Evolutionary conservation across 2,797 vertebrate species (phyloP), one percentile per base, ranked within the genome.

Genomic region (Poeciliopsis presidionis): DNA sequence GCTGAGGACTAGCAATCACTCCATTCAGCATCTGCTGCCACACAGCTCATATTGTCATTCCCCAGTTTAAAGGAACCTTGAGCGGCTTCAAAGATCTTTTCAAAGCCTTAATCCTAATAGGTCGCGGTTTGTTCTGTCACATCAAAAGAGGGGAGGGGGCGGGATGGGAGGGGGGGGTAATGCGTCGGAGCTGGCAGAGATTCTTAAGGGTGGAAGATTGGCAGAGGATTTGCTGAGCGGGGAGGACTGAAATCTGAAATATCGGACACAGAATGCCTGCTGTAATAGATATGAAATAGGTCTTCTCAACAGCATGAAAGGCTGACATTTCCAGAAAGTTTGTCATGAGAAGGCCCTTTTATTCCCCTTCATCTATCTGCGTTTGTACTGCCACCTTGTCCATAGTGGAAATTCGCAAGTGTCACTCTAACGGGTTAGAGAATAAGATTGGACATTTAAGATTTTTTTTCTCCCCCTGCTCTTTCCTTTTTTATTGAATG

Each of bases 21-120:
- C 94, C 93, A 95, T 96, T 96, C 94, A 95, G 93, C 91, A 93
- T 93, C 94, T 94, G 94, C 94, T 93, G 95, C 94, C 94, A 94
- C 94, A 95, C 94, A 94, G 95, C 95, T 95, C 95, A 96, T 96
- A 96, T 96, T 96, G 96, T 96, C 95, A 96, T 95, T 92, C 94
- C 94, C 93, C 93, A 94, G 95, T 96, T 95, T 96, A 95, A 96
- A 96, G 94, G 90, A 95, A 96, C 96, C 95, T 95, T 95, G 95
- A 96, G 94, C 95, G 84, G 95, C 95, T 96, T 96, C 96, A 96
- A 96, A 96, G 96, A 96, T 95, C 96, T 95, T 96, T 96, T 96
- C 95, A 96, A 95, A 96, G 96, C 94, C 95, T 94, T 96, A 96
- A 96, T 96, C 96, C 96, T 96, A 96, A 96, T 96, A 96, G 96